Evolutionary conservation across 2,113 vertebrate genomes (phyloP), one percentile per base, ranked within the genome.

Genomic region (Ptilorrhoa leucosticta): DNA sequence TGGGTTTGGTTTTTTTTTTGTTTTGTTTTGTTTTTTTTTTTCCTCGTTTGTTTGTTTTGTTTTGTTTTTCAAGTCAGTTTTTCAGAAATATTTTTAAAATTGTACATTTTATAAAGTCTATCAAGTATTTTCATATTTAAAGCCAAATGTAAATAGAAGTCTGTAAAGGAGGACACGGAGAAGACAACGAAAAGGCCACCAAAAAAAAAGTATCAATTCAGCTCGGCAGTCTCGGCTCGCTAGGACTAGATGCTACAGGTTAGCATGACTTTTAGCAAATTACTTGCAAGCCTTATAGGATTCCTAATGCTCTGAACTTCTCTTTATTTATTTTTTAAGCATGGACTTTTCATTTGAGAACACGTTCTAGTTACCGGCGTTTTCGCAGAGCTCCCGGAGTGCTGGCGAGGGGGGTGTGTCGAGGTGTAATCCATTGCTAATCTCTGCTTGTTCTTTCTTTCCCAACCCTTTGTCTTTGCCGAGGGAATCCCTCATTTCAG

Each of bases 111-210:
- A 98, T 98, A 98, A 98, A 98, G 97, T 98, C 98, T 98, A 98
- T 98, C 98, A 97, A 98, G 97, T 98, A 98, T 98, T 98, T 98
- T 98, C 98, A 68, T 98, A 98, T 98, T 98, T 98, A 98, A 98
- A 98, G 98, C 98, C 98, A 98, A 98, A 98, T 98, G 98, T 98
- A 99, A 98, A 98, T 97, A 98, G 97, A 98, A 98, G 96, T 98
- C 98, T 98, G 98, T 98, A 97, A 97, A 97, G 95, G 90, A 90
- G 97, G 97, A 97, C 94, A 97, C 93, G 73, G 77, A 96, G 64
- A 95, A 93, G 95, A 96, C 90, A 92, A 85, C 71, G 61, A 91
- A 95, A 97, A 97, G 95, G 95, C 97, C 96, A 95, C 97, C 93
- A 89, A 93, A 84, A 96, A 89, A 94, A 65, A 96, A 96, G 69